Percentiles rank a stretch among this genome's conserved stretches.
Conservation (phyloP, 37 sponge, comb jelly and placozoan genomes). For the Cladorhizidae sp. region DNA sequence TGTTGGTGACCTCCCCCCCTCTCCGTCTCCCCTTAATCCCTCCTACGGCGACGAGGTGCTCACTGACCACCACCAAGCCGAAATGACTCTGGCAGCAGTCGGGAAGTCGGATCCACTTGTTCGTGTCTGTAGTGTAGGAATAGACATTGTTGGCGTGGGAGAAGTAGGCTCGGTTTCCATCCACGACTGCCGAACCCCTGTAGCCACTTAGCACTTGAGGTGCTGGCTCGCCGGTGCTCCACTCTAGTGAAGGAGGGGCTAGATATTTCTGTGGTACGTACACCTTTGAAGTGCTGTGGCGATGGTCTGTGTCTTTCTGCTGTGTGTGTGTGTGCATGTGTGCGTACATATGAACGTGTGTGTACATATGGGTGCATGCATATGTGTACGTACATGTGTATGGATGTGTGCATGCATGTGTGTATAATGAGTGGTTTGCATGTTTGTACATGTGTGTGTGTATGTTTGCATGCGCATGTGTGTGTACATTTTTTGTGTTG, state of each 20-base stretch:
- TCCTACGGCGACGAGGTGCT: neutral
- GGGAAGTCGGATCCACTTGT: neutral
- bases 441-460: too few relatives aligned
- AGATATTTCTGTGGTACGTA: too few relatives aligned
- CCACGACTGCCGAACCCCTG: neutral
- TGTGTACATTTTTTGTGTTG: too few relatives aligned
- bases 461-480: too few relatives aligned
- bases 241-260: neutral
- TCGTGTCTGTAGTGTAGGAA: neutral
- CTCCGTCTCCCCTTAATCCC: neutral
- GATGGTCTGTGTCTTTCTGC: neutral
- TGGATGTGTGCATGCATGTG: too few relatives aligned
- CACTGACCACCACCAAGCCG: neutral
- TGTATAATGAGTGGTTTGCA: too few relatives aligned
- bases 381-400: too few relatives aligned
- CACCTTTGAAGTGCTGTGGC: too few relatives aligned
- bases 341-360: too few relatives aligned
- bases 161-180: constrained; percentile 12
- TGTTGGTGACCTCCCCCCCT: neutral
- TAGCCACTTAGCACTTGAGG: neutral
- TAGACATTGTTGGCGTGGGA: neutral
- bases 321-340: too few relatives aligned
- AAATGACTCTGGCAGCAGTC: neutral
- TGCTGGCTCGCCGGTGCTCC: neutral
- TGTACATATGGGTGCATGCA: too few relatives aligned